A percentile compares a stretch with the other conserved stretches of the same genome.
Conservation (phyloP, 2,888 invertebrate species). For the Rambutsinella grinnellia region DNA sequence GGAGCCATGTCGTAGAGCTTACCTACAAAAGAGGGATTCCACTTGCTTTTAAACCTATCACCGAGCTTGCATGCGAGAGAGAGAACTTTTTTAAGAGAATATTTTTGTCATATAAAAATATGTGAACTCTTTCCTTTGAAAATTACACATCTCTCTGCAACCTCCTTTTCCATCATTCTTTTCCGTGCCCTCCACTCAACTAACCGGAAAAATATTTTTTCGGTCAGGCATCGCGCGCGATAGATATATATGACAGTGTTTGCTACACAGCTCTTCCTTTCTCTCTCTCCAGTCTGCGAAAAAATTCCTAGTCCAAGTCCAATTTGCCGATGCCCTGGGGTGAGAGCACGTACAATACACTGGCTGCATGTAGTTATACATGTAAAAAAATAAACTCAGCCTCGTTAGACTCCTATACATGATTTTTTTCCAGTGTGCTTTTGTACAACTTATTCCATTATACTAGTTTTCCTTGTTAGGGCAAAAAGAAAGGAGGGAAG, state of each 20-base stretch:
- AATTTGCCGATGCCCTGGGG: constrained; percentile 53
- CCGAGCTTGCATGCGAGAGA: too few species aligned
- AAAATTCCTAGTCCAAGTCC: constrained; percentile 41
- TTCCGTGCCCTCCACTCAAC: neutral
- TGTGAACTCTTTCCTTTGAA: neutral
- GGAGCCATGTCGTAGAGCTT: neutral
- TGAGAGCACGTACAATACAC: constrained; percentile 27
- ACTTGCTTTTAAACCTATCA: too few species aligned
- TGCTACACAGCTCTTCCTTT: too few species aligned
- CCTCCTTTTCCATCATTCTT: neutral
- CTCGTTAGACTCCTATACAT: too few species aligned
- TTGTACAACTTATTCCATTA: neutral
- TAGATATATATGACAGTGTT: too few species aligned
- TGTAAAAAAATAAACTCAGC: neutral
- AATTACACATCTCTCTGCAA: neutral
- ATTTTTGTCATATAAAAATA: too few species aligned
- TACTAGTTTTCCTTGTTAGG: neutral
- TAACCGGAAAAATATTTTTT: neutral
- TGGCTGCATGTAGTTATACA: neutral
- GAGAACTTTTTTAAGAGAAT: too few species aligned
- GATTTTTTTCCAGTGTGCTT: neutral
- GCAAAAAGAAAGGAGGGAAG: neutral
- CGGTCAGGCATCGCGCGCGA: neutral
- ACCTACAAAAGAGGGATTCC: neutral
- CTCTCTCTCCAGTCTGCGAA: constrained; percentile 25